These are phyloP conservation scores for Trichacis sp. DNA, from an alignment of 2,888 invertebrate genomes.

Conservation along the genomic window DNA sequence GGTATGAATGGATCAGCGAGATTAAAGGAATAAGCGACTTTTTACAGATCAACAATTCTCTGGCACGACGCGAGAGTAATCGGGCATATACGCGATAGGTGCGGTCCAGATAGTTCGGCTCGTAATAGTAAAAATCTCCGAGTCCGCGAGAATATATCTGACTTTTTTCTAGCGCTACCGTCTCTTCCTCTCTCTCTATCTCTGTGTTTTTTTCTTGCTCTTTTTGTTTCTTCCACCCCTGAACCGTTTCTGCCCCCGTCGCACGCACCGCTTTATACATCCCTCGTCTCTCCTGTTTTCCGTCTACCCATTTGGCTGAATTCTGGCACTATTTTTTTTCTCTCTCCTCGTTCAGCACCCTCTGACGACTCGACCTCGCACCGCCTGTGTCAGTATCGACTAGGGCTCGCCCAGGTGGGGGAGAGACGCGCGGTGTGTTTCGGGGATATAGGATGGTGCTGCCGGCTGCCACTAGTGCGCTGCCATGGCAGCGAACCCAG, in stretches of 20 bases:
- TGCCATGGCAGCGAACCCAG: slow-evolving; percentile 12
- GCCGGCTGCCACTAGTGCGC: slow-evolving; percentile 18
- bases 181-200: background rate
- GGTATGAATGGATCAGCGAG: slow-evolving; percentile 23
- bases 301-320: background rate
- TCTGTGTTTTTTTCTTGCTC: too few relatives aligned
- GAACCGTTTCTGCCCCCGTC: slow-evolving; percentile 13
- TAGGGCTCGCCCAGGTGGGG: slow-evolving; percentile 55
- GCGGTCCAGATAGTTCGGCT: slow-evolving; percentile 3
- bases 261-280: slow-evolving; percentile 22
- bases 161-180: background rate
- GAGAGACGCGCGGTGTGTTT: slow-evolving; percentile 35
- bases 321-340: slow-evolving; percentile 21
- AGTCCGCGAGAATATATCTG: slow-evolving; percentile 1
- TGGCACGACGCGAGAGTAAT: slow-evolving; percentile 6
- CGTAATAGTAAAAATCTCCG: background rate
- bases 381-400: slow-evolving; percentile 63
- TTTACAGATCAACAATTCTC: slow-evolving; percentile 20
- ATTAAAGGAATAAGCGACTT: slow-evolving; percentile 4
- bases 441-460: slow-evolving; percentile 15
- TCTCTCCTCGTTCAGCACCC: slow-evolving; percentile 59
- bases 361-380: slow-evolving; percentile 66
- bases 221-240: slow-evolving; percentile 10
- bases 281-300: slow-evolving; percentile 11
- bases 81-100: slow-evolving; percentile 2